Conservation (phyloP, 2,113 vertebrate species). For the Origma solitaria region DNA sequence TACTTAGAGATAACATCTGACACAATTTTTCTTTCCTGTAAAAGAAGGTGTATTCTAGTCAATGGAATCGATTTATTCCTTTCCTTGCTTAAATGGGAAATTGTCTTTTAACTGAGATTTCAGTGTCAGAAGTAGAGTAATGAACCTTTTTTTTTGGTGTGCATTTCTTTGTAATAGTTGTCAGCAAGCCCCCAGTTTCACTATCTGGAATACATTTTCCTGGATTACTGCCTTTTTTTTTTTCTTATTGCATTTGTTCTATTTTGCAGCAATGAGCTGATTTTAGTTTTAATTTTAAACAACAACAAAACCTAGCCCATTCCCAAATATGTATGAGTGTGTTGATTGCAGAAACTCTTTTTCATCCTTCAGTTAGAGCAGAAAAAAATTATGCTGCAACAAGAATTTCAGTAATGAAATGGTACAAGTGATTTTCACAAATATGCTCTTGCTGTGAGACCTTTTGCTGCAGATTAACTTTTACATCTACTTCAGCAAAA, state of each 20-base stretch:
- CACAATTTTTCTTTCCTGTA: neutral
- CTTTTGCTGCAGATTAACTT: conserved; percentile 18
- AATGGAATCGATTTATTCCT: neutral
- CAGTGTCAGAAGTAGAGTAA: neutral
- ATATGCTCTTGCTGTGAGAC: neutral
- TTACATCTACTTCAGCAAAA: conserved; percentile 3
- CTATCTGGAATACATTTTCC: neutral
- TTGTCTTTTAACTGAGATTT: neutral
- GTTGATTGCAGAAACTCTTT: neutral
- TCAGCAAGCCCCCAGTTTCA: neutral
- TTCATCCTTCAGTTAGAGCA: neutral
- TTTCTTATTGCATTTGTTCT: neutral
- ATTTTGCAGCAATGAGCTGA: neutral
- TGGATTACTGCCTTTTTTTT: neutral
- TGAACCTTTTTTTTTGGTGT: neutral
- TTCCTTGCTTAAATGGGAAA: neutral
- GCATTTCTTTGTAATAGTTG: neutral
- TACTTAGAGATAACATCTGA: neutral
- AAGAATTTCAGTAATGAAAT: conserved; percentile 43
- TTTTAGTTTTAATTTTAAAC: neutral
- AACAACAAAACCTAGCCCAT: neutral
- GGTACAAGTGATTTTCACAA: conserved; percentile 8
- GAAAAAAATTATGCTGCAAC: conserved; percentile 9
- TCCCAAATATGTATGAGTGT: neutral
- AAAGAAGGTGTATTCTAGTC: neutral